Conservation (phyloP, 2,888 invertebrate genomes). For the Melikaiella ostensackeni region DNA sequence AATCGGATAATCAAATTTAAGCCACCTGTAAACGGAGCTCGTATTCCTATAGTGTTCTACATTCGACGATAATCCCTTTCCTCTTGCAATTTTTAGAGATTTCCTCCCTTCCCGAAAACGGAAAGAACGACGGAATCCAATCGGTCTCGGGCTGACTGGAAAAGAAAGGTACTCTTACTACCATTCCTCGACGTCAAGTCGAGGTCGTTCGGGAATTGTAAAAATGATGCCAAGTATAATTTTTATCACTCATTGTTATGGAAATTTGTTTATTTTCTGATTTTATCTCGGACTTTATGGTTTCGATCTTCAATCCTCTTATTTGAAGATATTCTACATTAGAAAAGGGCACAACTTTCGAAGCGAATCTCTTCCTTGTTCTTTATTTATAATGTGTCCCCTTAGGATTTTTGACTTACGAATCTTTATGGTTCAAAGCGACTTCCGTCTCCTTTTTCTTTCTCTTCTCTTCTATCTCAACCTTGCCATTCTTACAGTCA, state of each 20-base stretch:
- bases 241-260: not conserved
- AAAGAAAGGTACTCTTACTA: constrained; percentile 18
- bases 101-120: constrained; percentile 35
- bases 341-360: not conserved
- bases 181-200: constrained; percentile 12
- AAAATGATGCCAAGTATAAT: not conserved
- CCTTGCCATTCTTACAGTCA: no score
- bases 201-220: constrained; percentile 17
- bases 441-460: no score
- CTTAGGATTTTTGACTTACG: no score
- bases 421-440: no score
- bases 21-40: constrained; percentile 15
- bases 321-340: not conserved
- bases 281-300: not conserved
- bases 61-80: constrained; percentile 25
- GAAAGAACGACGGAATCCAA: constrained; percentile 32
- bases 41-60: not conserved
- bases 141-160: constrained; percentile 27
- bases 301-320: not conserved
- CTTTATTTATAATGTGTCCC: no score
- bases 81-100: constrained; percentile 30
- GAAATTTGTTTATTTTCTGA: not conserved
- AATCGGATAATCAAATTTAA: constrained; percentile 15
- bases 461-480: no score
- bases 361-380: no score